phyloP scores from a whole-genome alignment of 2,113 vertebrate genomes.

The Oriolus oriolus region DNA sequence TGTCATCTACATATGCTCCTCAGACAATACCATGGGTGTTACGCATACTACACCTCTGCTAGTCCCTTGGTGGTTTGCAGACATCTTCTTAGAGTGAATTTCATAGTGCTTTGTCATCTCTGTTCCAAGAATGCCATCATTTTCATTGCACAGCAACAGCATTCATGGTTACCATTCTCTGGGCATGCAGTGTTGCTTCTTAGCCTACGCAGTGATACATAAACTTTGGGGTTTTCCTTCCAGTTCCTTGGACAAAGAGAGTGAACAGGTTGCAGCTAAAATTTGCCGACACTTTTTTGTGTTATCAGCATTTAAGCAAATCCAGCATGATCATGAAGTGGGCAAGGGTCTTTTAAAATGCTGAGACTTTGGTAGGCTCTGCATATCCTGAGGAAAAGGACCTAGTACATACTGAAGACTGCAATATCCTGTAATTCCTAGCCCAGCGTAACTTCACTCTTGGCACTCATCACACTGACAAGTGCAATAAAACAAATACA shows the following conservation, averaged over 20 bases:
- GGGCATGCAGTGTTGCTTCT: not conserved
- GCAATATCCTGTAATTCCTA: not conserved
- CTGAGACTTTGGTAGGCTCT: not conserved
- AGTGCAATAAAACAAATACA: not conserved
- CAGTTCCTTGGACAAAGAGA: not conserved
- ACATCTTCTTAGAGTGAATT: not conserved
- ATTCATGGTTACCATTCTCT: not conserved
- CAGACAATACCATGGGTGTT: not conserved
- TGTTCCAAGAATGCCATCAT: not conserved
- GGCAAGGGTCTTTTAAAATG: not conserved
- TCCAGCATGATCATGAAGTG: not conserved
- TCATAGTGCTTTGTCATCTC: not conserved
- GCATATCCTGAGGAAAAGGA: not conserved
- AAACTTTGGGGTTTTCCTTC: not conserved
- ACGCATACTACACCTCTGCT: not conserved
- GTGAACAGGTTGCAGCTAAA: not conserved
- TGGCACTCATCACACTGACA: not conserved
- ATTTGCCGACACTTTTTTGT: not conserved
- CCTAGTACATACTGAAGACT: not conserved
- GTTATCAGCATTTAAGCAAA: not conserved
- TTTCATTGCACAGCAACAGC: not conserved
- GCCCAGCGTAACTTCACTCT: not conserved
- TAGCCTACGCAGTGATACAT: not conserved
- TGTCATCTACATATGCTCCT: not conserved
- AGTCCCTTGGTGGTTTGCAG: not conserved